These are phyloP conservation scores for Lycocorax pyrrhopterus DNA, from an alignment of 2,113 vertebrate genomes.

Conservation along the genomic window DNA sequence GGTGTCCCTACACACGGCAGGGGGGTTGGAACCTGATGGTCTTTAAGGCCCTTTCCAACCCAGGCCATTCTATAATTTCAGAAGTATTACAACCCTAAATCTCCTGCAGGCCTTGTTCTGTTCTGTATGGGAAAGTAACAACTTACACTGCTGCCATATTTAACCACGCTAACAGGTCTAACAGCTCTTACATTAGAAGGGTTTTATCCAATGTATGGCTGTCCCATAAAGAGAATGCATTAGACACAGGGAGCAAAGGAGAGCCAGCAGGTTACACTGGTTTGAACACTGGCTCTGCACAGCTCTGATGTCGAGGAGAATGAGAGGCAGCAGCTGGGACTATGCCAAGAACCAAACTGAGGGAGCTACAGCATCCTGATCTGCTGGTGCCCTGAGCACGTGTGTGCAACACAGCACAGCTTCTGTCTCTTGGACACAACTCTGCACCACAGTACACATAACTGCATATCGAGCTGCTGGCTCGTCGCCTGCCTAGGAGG, in stretches of 20 bases:
- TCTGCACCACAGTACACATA: not conserved
- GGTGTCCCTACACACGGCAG: not conserved
- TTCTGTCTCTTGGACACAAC: not conserved
- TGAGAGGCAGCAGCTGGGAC: not conserved
- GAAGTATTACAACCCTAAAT: not conserved
- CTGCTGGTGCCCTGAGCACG: not conserved
- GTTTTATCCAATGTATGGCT: not conserved
- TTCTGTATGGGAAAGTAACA: not conserved
- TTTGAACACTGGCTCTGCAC: not conserved
- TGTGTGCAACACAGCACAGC: not conserved
- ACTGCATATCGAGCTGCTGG: not conserved
- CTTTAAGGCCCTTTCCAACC: not conserved
- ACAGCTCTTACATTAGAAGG: not conserved
- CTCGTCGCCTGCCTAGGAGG: not conserved
- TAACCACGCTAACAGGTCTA: not conserved
- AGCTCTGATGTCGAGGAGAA: not conserved
- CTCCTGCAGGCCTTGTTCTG: not conserved
- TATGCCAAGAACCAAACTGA: not conserved
- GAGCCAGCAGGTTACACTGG: not conserved
- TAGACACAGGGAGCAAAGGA: not conserved
- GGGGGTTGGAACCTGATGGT: not conserved
- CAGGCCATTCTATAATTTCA: not conserved
- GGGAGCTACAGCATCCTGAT: not conserved
- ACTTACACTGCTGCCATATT: not conserved
- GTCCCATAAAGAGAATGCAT: not conserved